These are phyloP conservation scores for Acanthopagrus latus DNA, from an alignment of 2,797 vertebrate genomes.

Conservation along the genomic window DNA sequence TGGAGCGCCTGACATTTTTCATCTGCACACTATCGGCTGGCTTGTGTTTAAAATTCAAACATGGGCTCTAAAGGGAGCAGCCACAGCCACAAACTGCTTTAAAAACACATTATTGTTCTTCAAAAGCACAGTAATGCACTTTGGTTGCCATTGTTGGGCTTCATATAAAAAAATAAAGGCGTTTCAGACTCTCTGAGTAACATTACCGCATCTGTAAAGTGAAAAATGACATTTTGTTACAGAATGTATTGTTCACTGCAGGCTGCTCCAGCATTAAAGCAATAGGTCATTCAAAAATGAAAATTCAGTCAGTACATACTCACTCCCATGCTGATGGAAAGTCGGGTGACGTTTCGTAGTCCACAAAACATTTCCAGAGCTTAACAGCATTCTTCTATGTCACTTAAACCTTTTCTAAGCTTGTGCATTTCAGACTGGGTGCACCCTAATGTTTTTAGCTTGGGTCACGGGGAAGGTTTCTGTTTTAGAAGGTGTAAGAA, in stretches of 20 bases:
- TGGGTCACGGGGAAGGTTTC: too few species aligned
- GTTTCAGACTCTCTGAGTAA: neutral
- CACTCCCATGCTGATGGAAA: too few species aligned
- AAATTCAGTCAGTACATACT: too few species aligned
- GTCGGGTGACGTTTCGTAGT: too few species aligned
- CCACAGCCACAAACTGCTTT: constrained; percentile 13
- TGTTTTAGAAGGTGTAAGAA: too few species aligned
- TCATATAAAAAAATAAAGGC: constrained; percentile 21
- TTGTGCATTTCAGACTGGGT: too few species aligned
- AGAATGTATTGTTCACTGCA: neutral
- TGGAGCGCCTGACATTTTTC: constrained; percentile 27
- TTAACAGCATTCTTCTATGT: too few species aligned
- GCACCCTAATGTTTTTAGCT: too few species aligned
- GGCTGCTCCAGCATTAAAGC: neutral
- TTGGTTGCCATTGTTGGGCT: constrained; percentile 17
- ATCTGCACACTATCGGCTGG: constrained; percentile 16
- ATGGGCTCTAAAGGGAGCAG: constrained; percentile 1
- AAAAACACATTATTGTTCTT: constrained; percentile 21
- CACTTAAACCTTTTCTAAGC: too few species aligned
- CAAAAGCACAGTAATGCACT: constrained; percentile 20
- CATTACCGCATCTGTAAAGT: constrained; percentile 16
- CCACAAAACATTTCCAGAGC: too few species aligned
- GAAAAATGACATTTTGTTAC: constrained; percentile 10
- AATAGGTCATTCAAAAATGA: too few species aligned
- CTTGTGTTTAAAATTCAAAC: constrained; percentile 21